Base-by-base conservation (phyloP, 2,888 invertebrate species). In the Heliconius ismenius region DNA sequence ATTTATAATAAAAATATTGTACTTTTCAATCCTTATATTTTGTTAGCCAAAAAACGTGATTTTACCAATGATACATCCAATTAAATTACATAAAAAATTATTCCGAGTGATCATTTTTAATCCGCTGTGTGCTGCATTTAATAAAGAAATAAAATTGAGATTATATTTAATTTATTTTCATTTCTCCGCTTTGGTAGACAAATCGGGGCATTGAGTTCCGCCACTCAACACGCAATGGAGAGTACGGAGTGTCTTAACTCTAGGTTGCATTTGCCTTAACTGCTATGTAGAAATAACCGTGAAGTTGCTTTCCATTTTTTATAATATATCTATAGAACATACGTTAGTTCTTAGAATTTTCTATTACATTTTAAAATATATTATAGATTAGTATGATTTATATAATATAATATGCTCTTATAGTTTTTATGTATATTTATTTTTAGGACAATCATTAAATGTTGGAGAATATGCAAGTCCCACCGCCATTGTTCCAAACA, bases 391-490 rank as follows among this genome's bases (percentile, higher is more conserved):
- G 2, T 26, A 26, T 49, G 6, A 49, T 49, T 18, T 49, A 49
- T 49, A 18, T 49, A 49, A 18, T 49, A 18, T n/a, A 24, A 18
- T n/a, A 24, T 24, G 24, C 9, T 11, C 3, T 13, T 62, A 62
- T 24, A 11, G 11, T 24, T 62, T 32, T 32, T 26, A 11, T 28
- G 21, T 13, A 62, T 63, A 3, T 43, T 43, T 67, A 7, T 63
- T 79, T 62, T 36, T 64, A 78, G 79, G 79, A n/a, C 84, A 84
- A 36, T 87, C 92, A 3, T 81, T 85, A 77, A 92, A 92, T 60
- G 81, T 88, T 0, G 92, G 91, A 26, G 92, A 92, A 83, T 87
- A 88, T 18, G 87, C 88, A 1, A 85, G 87, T n/a, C 83, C 83
- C 13, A 89, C 85, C 64, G 82, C 83, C 9, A 79, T 81, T 1